Evolutionary conservation across 1,140 invertebrate species (phyloP).

Genomic region (Sweltsa coloradensis): DNA sequence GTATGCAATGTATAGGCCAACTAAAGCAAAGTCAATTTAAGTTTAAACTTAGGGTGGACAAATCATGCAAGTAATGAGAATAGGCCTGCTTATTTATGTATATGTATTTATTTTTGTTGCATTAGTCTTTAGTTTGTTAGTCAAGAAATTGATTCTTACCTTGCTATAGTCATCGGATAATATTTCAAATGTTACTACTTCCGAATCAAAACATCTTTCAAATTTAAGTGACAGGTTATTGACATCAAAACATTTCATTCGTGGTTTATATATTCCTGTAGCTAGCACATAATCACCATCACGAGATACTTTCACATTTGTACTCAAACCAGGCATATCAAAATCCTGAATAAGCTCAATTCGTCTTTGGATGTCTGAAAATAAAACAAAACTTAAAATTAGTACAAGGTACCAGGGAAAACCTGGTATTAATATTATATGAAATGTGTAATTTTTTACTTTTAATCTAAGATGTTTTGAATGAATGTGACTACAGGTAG

Average conservation of each 20-base stretch:
- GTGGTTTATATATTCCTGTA: constrained; percentile 93
- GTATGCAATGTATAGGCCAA: no score
- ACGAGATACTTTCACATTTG: constrained; percentile 68
- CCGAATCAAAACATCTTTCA: constrained; percentile 94
- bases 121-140: no score
- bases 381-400: no score
- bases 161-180: constrained; percentile 85
- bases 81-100: no score
- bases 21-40: constrained; percentile 3
- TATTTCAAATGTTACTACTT: constrained; percentile 78
- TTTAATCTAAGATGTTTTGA: no score
- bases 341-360: constrained; percentile 99
- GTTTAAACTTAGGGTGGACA: no score
- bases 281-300: constrained; percentile 90
- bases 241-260: constrained; percentile 92
- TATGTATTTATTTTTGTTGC: no score
- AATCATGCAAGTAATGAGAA: no score
- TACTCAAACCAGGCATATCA: constrained; percentile 94
- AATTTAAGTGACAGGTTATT: constrained; percentile 95
- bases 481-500: no score
- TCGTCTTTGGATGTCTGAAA: constrained; percentile 62
- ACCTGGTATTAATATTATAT: no score
- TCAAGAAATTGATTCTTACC: constrained; percentile 34
- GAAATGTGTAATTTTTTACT: no score
- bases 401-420: no score